phyloP scores from a whole-genome alignment of 2,113 vertebrate species.

The Corydoras sp. region DNA sequence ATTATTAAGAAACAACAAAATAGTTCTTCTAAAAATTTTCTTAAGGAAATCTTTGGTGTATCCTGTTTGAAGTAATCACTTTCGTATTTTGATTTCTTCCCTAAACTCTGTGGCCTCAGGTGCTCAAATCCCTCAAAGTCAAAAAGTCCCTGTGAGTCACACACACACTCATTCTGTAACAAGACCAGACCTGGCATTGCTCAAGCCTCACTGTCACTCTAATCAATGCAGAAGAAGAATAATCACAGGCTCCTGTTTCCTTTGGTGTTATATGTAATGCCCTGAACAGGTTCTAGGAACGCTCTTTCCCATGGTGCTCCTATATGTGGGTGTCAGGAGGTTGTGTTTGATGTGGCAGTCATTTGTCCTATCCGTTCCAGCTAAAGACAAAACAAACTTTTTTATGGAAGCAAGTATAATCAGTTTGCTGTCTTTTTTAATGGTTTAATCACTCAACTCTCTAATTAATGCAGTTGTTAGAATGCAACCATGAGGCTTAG shows the following conservation, averaged over 20 bases:
- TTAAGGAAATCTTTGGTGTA: neutral
- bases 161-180: constrained; percentile 48
- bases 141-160: constrained; percentile 20
- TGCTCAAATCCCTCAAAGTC: constrained; percentile 24
- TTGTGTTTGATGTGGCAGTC: constrained; percentile 21
- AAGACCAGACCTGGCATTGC: constrained; percentile 47
- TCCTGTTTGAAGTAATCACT: neutral
- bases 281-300: constrained; percentile 25
- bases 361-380: neutral
- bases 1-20: neutral
- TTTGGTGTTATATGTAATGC: constrained; percentile 38
- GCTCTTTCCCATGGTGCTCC: constrained; percentile 35
- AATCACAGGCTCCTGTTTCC: constrained; percentile 24
- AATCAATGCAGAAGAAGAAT: constrained; percentile 28
- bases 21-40: no score
- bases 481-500: no score
- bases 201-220: constrained; percentile 40
- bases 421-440: neutral
- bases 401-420: neutral
- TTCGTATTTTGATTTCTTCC: neutral
- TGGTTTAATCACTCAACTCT: no score
- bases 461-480: no score
- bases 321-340: constrained; percentile 11
- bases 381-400: constrained; percentile 5
- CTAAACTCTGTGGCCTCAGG: constrained; percentile 42